These are phyloP conservation scores for Stichopus horrens DNA, from an alignment of 53 echinoderm and acorn worm genomes.

Conservation along the genomic window DNA sequence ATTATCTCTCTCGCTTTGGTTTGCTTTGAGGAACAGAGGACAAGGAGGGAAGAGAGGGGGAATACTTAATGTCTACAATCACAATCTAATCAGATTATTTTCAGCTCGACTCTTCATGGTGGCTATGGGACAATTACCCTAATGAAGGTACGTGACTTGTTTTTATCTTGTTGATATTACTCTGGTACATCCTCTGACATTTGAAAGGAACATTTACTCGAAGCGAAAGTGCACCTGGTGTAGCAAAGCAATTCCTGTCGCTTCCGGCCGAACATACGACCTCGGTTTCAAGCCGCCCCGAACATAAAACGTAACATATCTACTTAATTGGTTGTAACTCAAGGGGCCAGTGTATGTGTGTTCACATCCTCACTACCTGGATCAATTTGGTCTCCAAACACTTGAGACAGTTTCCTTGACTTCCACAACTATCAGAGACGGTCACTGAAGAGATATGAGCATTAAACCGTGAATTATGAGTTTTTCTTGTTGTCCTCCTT, in stretches of 20 bases:
- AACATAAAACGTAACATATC: not conserved
- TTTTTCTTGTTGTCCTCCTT: not conserved
- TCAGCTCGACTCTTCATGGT: too few species aligned
- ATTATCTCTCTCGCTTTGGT: too few species aligned
- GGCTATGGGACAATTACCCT: too few species aligned
- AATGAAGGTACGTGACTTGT: too few species aligned
- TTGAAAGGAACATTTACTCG: not conserved
- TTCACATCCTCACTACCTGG: not conserved
- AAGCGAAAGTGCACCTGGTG: not conserved
- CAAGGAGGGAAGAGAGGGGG: too few species aligned
- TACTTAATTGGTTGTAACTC: not conserved
- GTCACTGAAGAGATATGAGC: not conserved
- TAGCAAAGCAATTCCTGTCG: not conserved
- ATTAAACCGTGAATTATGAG: not conserved
- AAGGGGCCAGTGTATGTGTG: not conserved
- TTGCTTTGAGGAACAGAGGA: too few species aligned
- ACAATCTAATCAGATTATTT: too few species aligned
- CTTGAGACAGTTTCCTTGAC: too few species aligned
- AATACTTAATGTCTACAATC: too few species aligned
- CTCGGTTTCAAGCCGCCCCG: not conserved
- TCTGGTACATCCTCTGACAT: not conserved
- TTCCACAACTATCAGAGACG: not conserved
- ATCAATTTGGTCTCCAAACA: not conserved
- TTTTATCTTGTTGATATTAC: not conserved
- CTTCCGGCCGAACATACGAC: not conserved